phyloP scores from a whole-genome alignment of 2,888 invertebrate species.

The Linnaemya vulpina region DNA sequence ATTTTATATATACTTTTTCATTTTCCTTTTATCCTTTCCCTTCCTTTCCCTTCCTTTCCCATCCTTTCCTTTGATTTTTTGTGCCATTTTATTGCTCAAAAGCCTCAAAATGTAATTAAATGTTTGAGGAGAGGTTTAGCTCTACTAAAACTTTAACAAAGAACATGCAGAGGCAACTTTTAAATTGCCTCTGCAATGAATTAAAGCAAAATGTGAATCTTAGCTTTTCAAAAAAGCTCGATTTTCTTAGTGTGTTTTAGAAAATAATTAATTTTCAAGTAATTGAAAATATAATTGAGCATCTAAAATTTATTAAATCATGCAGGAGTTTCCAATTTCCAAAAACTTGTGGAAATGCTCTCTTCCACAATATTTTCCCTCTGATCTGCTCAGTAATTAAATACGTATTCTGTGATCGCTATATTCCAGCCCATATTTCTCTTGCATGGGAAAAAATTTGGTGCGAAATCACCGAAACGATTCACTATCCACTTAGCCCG shows the following conservation, averaged over 20 bases:
- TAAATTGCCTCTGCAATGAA: constrained; percentile 59
- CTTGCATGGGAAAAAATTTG: too few species aligned
- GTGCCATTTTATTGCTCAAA: constrained; percentile 26
- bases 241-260: background rate
- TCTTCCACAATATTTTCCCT: too few species aligned
- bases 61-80: background rate
- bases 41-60: background rate
- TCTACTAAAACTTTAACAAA: constrained; percentile 59
- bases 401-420: too few species aligned
- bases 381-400: too few species aligned
- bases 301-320: too few species aligned
- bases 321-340: too few species aligned
- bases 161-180: constrained; percentile 54
- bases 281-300: background rate
- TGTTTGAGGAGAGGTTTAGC: constrained; percentile 50
- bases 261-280: background rate
- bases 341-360: too few species aligned
- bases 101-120: constrained; percentile 62
- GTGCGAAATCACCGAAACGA: too few species aligned
- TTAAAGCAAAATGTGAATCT: constrained; percentile 9
- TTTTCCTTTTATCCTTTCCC: background rate
- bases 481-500: too few species aligned
- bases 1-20: background rate
- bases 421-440: too few species aligned
- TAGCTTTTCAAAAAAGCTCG: background rate